Percentiles rank a stretch among this genome's conserved stretches.
Evolutionary conservation across 2,888 invertebrate genomes (phyloP).

Genomic region (Achlya flavicornis): DNA sequence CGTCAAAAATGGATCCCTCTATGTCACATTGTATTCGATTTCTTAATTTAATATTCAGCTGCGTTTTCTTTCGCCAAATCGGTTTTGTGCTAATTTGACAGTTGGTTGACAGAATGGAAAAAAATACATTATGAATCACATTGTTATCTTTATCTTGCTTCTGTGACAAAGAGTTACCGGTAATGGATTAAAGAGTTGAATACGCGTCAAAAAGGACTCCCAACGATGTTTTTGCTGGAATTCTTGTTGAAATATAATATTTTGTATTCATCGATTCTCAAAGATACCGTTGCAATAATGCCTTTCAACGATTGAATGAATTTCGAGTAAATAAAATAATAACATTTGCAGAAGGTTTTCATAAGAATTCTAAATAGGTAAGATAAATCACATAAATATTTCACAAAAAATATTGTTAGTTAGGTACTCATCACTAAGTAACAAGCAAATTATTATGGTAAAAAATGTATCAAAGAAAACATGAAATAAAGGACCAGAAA

Average conservation of each 20-base stretch:
- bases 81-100: slow-evolving; percentile 76
- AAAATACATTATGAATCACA: slow-evolving; percentile 44
- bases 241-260: slow-evolving; percentile 6
- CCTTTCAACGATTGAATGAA: not conserved
- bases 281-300: not conserved
- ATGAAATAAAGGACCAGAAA: slow-evolving; percentile 30
- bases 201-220: slow-evolving; percentile 59
- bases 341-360: too few species aligned
- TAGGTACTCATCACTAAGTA: too few species aligned
- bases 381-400: too few species aligned
- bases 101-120: slow-evolving; percentile 62
- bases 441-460: not conserved
- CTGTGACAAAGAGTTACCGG: slow-evolving; percentile 40
- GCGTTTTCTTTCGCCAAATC: slow-evolving; percentile 59
- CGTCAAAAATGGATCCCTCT: slow-evolving; percentile 63
- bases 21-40: slow-evolving; percentile 40
- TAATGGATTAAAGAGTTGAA: slow-evolving; percentile 64
- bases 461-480: not conserved
- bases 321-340: not conserved
- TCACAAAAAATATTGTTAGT: too few species aligned
- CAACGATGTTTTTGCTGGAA: slow-evolving; percentile 44
- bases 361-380: too few species aligned
- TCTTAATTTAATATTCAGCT: slow-evolving; percentile 71
- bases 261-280: slow-evolving; percentile 8
- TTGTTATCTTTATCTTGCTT: slow-evolving; percentile 62